A percentile compares a stretch with the other conserved stretches of the same genome.
Conservation (phyloP, 2,797 vertebrate genomes). For the Xenops minutus region DNA sequence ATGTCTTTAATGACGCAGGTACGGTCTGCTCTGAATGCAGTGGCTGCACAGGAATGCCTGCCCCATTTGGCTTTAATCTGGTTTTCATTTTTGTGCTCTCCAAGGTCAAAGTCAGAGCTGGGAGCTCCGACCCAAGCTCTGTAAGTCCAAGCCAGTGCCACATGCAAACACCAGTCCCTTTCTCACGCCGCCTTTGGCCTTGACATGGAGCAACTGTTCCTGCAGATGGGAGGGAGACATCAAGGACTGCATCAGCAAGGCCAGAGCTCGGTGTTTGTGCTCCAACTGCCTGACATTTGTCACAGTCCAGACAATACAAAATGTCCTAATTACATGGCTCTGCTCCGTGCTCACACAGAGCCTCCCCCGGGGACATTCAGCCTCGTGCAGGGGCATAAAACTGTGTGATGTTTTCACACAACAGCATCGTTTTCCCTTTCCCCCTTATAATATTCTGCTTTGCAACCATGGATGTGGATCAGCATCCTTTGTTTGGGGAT, state of each 20-base stretch:
- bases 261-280: background rate
- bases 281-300: background rate
- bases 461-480: fast-evolving
- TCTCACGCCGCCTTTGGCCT: background rate
- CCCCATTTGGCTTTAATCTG: background rate
- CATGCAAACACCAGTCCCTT: background rate
- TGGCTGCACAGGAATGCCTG: background rate
- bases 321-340: background rate
- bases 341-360: background rate
- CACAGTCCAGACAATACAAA: background rate
- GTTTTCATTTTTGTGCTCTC: conserved; percentile 8
- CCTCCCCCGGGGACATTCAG: background rate
- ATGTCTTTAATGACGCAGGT: background rate
- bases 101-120: background rate
- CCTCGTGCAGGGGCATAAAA: background rate
- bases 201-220: background rate
- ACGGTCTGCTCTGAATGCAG: background rate
- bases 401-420: fast-evolving
- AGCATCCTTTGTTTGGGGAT: fast-evolving
- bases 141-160: background rate
- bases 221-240: background rate
- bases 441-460: too few species aligned
- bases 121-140: background rate
- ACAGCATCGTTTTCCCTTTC: background rate
- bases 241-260: background rate